Percentiles rank a stretch among this genome's conserved stretches.
These are phyloP conservation scores for Saccostrea glomerata DNA, from an alignment of 1,140 invertebrate genomes.

Conservation along the genomic window DNA sequence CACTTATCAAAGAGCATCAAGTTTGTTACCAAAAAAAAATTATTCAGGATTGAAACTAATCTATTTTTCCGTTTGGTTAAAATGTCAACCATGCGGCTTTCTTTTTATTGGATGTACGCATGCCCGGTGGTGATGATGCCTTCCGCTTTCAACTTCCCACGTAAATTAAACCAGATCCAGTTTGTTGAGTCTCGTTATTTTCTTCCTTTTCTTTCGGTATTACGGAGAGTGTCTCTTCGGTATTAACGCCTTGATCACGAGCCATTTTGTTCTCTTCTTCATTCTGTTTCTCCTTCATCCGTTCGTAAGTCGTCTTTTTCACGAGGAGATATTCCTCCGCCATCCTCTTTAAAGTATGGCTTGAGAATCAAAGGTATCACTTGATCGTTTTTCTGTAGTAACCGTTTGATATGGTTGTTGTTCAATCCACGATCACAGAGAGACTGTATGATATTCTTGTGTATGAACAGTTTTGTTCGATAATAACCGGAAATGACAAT, in stretches of 20 bases:
- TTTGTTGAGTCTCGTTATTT: background rate
- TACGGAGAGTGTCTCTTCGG: background rate
- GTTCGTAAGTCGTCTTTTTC: slow-evolving; percentile 37
- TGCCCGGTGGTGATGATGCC: background rate
- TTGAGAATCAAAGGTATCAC: slow-evolving; percentile 20
- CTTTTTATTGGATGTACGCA: background rate
- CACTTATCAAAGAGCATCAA: background rate
- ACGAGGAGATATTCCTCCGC: slow-evolving; percentile 38
- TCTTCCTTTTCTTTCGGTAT: background rate
- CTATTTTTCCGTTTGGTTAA: background rate
- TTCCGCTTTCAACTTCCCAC: slow-evolving; percentile 15
- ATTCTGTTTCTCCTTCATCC: slow-evolving; percentile 25
- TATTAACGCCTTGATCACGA: background rate
- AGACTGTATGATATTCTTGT: slow-evolving; percentile 19
- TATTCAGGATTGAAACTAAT: background rate
- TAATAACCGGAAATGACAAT: slow-evolving; percentile 17
- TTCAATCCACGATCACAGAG: slow-evolving; percentile 44
- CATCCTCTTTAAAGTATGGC: slow-evolving; percentile 29
- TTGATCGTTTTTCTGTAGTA: slow-evolving; percentile 26
- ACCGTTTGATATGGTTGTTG: background rate
- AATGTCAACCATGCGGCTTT: background rate
- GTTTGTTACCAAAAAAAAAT: too few species aligned
- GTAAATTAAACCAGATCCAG: slow-evolving; percentile 19
- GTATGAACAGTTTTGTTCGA: background rate
- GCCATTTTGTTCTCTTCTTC: background rate